Base-by-base conservation (phyloP, 2,113 vertebrate genomes). In the Miniopterus natalensis region DNA sequence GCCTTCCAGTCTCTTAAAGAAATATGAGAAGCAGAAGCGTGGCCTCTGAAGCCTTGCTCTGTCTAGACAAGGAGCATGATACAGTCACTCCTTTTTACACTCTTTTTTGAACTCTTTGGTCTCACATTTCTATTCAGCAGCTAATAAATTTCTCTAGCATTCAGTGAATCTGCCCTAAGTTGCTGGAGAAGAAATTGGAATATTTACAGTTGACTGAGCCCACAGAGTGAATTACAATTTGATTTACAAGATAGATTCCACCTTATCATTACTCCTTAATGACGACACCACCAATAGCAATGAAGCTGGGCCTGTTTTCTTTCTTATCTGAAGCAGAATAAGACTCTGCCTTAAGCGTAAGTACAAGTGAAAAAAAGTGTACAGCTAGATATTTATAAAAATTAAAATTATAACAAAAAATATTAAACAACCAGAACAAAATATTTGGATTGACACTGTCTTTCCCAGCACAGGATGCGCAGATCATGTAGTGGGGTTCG, bases 231-330 rank as follows among this genome's bases (percentile, higher is more conserved):
- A 18, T 68, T 78, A 51, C 2, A 57, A 88, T 92, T 90, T 90
- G 25, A 95, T 77, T 59, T n/a, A 36, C 42, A 79, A 88, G 36
- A 59, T 87, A 18, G 84, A 59, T 17, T 87, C 8, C 36, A 12
- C 79, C 57, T 1, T 1, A 0, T 85, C 70, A 59, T 75, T 95
- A 98, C 97, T 78, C 74, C 18, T 25, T 90, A 66, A 92, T 3
- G 97, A 98, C 57, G 51, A 1, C 13, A n/a, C 81, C 74, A 20
- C 51, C 45, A 42, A 8, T 8, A 31, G 36, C n/a, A 66, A 84
- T 49, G 70, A 92, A 66, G n/a, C 13, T 27, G 5, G 61, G 36
- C 4, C 49, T 79, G 18, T 17, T 49, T 59, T 68, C n/a, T 80
- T 70, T 53, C 66, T 92, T 59, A 71, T 53, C 47, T 27, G 40